phyloP scores from a whole-genome alignment of 2,113 vertebrate species.

The Meleagris gallopavo region DNA sequence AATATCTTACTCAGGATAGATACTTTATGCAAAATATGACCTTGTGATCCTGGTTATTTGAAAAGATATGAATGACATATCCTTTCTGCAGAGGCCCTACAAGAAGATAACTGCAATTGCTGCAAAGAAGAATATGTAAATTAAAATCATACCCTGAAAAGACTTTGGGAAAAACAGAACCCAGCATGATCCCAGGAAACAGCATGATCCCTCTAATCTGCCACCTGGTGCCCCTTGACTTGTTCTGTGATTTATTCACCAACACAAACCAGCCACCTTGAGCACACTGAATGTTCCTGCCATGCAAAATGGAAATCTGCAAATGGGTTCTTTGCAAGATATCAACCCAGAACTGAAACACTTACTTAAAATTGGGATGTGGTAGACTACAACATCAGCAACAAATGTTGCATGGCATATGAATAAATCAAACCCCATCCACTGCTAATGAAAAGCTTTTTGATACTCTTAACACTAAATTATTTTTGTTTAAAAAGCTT shows the following conservation, averaged over 20 bases:
- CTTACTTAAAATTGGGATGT: conserved; percentile 30
- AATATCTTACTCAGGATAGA: not conserved
- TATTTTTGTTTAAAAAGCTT: conserved; percentile 78
- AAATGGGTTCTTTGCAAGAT: not conserved
- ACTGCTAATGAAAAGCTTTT: conserved; percentile 65
- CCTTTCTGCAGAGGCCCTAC: not conserved
- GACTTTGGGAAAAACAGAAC: not conserved
- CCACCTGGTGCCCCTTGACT: not conserved
- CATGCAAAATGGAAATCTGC: not conserved
- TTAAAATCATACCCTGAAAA: not conserved
- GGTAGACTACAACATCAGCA: conserved; percentile 26
- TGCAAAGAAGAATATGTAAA: not conserved
- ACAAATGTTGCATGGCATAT: not conserved
- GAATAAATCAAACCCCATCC: conserved; percentile 62
- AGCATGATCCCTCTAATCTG: not conserved
- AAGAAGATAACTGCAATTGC: not conserved
- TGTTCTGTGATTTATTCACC: not conserved
- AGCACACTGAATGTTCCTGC: not conserved
- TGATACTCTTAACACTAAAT: conserved; percentile 64
- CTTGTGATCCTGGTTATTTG: not conserved
- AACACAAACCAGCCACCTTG: not conserved
- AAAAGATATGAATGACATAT: not conserved
- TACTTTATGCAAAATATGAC: not conserved
- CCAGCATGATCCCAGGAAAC: not conserved
- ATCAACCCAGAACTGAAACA: not conserved